Percentiles rank a stretch among this genome's conserved stretches.
Evolutionary conservation across 2,113 vertebrate species (phyloP).

Genomic region (Vulpes lagopus): DNA sequence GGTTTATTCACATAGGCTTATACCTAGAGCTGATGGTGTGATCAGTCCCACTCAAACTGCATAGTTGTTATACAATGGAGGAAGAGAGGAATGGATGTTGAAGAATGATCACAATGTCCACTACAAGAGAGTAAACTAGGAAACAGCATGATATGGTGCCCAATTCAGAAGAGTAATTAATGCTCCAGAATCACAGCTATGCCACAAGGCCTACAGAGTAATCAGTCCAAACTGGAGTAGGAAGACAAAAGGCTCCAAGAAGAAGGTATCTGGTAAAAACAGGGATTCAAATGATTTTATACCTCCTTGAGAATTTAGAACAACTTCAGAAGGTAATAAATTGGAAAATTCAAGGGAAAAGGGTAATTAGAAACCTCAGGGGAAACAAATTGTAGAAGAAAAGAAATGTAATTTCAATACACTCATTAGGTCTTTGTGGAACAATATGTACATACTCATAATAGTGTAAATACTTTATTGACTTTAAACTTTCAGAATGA

Average conservation of each 20-base stretch:
- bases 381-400: not conserved
- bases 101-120: slow-evolving; percentile 19
- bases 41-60: not conserved
- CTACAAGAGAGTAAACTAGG: slow-evolving; percentile 23
- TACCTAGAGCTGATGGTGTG: not conserved
- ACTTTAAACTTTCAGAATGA: slow-evolving; percentile 58
- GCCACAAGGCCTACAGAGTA: slow-evolving; percentile 5
- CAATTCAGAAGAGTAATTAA: slow-evolving; percentile 57
- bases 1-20: slow-evolving; percentile 22
- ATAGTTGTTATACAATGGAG: not conserved
- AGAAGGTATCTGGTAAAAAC: slow-evolving; percentile 33
- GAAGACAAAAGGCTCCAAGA: slow-evolving; percentile 48
- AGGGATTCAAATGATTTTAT: slow-evolving; percentile 53
- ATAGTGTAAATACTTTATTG: slow-evolving; percentile 37
- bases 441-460: slow-evolving; percentile 37
- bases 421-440: not conserved
- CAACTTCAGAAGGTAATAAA: slow-evolving; percentile 60
- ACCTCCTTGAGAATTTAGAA: slow-evolving; percentile 55
- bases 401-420: slow-evolving; percentile 39
- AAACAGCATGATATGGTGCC: slow-evolving; percentile 22
- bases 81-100: slow-evolving; percentile 35
- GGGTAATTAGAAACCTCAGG: slow-evolving; percentile 42
- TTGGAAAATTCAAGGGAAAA: slow-evolving; percentile 21
- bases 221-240: slow-evolving; percentile 55
- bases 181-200: not conserved